phyloP scores from a whole-genome alignment of 2,797 vertebrate genomes.

The Acanthornis magna region DNA sequence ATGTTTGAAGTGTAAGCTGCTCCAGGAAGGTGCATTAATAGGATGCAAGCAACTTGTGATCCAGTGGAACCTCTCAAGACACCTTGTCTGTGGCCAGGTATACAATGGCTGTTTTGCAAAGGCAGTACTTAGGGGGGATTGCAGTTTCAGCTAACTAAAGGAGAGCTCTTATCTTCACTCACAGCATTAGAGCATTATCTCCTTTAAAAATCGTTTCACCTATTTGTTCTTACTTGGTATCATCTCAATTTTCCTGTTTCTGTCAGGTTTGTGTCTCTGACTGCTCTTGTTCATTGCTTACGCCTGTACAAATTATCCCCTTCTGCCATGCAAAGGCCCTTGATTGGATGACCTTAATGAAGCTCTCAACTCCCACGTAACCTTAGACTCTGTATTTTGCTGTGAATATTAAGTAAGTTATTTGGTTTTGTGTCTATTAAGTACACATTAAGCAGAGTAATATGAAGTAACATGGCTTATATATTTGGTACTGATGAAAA shows the following conservation, averaged over 20 bases:
- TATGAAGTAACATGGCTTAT: not conserved
- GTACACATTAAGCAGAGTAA: not conserved
- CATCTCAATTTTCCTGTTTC: not conserved
- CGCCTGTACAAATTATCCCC: accelerated
- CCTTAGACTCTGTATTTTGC: not conserved
- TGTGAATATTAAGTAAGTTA: not conserved
- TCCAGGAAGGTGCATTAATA: not conserved
- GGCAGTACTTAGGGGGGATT: not conserved
- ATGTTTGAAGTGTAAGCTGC: not conserved
- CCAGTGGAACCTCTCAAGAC: not conserved
- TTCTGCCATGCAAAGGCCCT: not conserved
- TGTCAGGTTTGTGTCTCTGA: accelerated
- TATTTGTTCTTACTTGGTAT: not conserved
- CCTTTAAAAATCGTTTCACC: not conserved
- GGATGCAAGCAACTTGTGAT: not conserved
- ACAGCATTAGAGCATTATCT: not conserved
- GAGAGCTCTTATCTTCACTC: not conserved
- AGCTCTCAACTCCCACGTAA: not conserved
- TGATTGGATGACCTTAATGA: not conserved
- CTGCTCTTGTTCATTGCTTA: not conserved
- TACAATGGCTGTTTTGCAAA: not conserved
- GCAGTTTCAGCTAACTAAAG: not conserved
- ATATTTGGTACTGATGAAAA: not conserved
- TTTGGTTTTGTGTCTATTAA: not conserved
- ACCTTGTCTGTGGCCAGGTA: not conserved